phyloP scores from a whole-genome alignment of 2,113 vertebrate species.

The Arizona elegans region DNA sequence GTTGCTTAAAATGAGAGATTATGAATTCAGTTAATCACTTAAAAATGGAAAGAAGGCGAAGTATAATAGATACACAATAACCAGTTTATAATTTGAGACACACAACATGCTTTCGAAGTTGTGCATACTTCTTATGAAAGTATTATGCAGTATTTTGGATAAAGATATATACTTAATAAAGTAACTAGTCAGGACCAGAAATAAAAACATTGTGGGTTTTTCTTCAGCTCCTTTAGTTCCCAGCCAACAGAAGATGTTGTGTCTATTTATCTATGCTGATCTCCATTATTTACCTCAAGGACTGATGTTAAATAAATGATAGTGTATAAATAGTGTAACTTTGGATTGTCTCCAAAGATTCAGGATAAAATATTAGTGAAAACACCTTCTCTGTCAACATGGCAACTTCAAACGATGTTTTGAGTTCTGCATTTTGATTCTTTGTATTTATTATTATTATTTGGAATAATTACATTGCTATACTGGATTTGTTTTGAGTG shows the following conservation, averaged over 20 bases:
- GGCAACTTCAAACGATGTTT: conserved; percentile 3
- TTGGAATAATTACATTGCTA: conserved; percentile 30
- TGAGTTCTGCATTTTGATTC: background rate
- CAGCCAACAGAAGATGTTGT: background rate
- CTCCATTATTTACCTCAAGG: background rate
- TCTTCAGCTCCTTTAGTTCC: background rate
- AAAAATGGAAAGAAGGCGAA: background rate
- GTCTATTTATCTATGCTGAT: background rate
- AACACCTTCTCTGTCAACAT: conserved; percentile 8
- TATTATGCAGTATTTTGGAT: background rate
- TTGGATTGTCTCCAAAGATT: background rate
- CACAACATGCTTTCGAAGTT: background rate
- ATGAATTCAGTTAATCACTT: background rate
- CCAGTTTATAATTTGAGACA: background rate
- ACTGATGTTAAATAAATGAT: background rate
- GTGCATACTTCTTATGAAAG: background rate
- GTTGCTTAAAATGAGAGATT: conserved; percentile 3
- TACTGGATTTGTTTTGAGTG: background rate
- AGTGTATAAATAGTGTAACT: background rate
- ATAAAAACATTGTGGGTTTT: background rate
- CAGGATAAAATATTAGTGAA: background rate
- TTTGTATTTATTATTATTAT: conserved; percentile 16
- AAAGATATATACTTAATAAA: background rate
- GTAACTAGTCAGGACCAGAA: background rate
- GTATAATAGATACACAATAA: background rate